Conservation (phyloP, 1,140 invertebrate genomes). For the Bombus fervidus region DNA sequence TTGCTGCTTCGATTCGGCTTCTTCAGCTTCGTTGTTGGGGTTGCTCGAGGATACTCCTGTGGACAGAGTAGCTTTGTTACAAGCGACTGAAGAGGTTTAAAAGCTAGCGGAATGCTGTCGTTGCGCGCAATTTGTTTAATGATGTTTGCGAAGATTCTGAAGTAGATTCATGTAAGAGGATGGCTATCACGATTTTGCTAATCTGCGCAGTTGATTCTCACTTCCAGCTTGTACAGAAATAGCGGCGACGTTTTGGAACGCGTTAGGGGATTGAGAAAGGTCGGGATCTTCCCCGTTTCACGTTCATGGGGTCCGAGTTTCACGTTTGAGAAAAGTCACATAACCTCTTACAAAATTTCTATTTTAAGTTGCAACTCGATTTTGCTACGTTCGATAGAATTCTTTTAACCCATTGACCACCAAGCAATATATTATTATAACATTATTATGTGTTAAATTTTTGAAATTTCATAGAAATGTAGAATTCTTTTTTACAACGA, state of each 20-base stretch:
- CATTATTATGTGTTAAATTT: too few relatives aligned
- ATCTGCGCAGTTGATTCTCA: slow-evolving; percentile 32
- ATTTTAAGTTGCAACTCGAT: background rate
- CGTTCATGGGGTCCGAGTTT: background rate
- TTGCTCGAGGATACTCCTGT: background rate
- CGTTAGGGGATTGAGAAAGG: slow-evolving; percentile 55
- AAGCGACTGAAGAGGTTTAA: background rate
- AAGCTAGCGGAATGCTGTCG: background rate
- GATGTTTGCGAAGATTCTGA: background rate
- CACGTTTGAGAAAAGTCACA: background rate
- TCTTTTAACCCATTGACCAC: too few relatives aligned
- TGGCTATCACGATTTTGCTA: slow-evolving; percentile 1
- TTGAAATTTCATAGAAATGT: too few relatives aligned
- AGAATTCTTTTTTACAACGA: too few relatives aligned
- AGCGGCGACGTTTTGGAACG: slow-evolving; percentile 28
- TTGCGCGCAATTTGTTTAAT: too few relatives aligned
- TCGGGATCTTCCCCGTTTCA: slow-evolving; percentile 29
- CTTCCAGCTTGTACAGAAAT: slow-evolving; percentile 39
- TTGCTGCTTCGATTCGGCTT: background rate
- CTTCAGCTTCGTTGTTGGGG: background rate
- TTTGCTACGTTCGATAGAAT: too few relatives aligned
- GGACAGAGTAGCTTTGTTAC: background rate
- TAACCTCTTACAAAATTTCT: background rate
- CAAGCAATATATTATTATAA: too few relatives aligned
- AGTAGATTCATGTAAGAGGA: background rate